Conservation (phyloP, 2,797 vertebrate genomes). For the Coreius guichenoti region DNA sequence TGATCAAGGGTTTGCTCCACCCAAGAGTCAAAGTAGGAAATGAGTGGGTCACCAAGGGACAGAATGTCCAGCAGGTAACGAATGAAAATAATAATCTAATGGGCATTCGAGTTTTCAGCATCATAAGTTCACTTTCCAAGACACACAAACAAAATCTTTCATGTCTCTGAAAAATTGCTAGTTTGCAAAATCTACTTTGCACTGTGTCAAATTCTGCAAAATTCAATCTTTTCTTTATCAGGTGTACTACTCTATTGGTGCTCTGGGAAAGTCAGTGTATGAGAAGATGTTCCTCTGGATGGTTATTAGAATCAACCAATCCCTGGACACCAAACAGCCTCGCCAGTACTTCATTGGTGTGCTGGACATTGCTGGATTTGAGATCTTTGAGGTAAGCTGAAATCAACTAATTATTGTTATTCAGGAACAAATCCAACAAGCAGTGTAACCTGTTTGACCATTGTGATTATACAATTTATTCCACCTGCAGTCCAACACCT, state of each 20-base stretch:
- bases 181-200: background rate
- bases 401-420: background rate
- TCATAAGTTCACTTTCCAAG: background rate
- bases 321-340: conserved; percentile 77
- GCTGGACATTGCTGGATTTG: conserved; percentile 19
- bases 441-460: background rate
- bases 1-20: conserved; percentile 88
- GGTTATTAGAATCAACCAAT: conserved; percentile 78
- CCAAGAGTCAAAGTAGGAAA: conserved; percentile 81
- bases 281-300: conserved; percentile 71
- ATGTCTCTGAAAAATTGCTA: background rate
- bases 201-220: background rate
- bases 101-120: background rate
- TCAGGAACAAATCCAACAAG: background rate
- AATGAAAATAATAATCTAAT: background rate
- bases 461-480: background rate
- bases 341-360: conserved; percentile 24
- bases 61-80: conserved; percentile 56
- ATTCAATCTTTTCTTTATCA: conserved; percentile 55
- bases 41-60: conserved; percentile 17
- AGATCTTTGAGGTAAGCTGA: conserved; percentile 14
- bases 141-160: background rate
- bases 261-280: conserved; percentile 85
- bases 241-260: conserved; percentile 66
- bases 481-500: conserved; percentile 61